Percentiles rank a stretch among this genome's conserved stretches.
Conservation (phyloP, 2,888 invertebrate genomes). For the Archaeoteleia sp. region DNA sequence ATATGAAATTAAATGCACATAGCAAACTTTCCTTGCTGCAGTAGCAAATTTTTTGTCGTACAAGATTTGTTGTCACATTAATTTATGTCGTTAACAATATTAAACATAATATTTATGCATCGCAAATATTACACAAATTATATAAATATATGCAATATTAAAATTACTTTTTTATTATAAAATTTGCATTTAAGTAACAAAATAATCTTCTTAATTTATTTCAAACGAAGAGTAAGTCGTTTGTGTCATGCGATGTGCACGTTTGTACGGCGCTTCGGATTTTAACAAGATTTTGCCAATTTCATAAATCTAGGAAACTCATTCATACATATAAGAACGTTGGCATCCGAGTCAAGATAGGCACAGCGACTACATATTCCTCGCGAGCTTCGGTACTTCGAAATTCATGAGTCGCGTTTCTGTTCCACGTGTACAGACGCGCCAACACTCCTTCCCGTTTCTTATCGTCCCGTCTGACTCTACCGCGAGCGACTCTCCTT, state of each 20-base stretch:
- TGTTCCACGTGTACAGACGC: conserved; percentile 41
- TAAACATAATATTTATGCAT: too few species aligned
- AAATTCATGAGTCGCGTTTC: conserved; percentile 45
- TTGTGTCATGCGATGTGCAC: conserved; percentile 30
- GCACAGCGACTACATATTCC: conserved; percentile 45
- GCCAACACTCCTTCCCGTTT: conserved; percentile 27
- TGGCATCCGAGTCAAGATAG: conserved; percentile 28
- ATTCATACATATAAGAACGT: conserved; percentile 42
- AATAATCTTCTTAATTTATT: neutral
- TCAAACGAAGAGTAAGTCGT: neutral
- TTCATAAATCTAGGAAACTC: conserved; percentile 42
- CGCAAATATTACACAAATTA: too few species aligned
- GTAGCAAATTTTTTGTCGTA: too few species aligned
- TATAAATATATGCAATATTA: too few species aligned
- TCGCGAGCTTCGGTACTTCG: conserved; percentile 40
- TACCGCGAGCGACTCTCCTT: conserved; percentile 21
- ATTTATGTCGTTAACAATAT: too few species aligned
- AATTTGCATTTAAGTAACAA: neutral
- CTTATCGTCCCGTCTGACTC: conserved; percentile 28
- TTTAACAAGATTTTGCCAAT: conserved; percentile 30
- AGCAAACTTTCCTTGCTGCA: too few species aligned
- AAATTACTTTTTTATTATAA: too few species aligned
- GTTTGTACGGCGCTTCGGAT: conserved; percentile 26
- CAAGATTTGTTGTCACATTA: too few species aligned
- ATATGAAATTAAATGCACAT: too few species aligned